A percentile compares a stretch with the other conserved stretches of the same genome.
These are phyloP conservation scores for Protaetia brevitarsis DNA, from an alignment of 1,140 invertebrate genomes.

Conservation along the genomic window DNA sequence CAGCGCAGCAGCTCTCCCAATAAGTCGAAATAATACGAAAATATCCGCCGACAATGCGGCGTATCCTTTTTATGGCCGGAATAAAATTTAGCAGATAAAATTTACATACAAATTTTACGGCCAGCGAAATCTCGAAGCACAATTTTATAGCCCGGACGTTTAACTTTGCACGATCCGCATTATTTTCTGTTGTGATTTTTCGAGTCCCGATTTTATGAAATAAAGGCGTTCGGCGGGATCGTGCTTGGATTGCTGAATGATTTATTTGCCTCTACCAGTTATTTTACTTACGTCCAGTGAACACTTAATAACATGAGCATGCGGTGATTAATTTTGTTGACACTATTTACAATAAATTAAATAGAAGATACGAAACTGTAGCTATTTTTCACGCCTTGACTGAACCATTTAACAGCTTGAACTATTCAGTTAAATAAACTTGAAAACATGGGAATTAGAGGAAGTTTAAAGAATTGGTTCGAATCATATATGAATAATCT, in stretches of 20 bases:
- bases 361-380: no score
- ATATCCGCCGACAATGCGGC: slow-evolving; percentile 26
- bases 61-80: slow-evolving; percentile 28
- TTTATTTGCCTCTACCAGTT: background rate
- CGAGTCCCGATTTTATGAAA: background rate
- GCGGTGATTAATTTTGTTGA: no score
- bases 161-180: slow-evolving; percentile 30
- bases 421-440: no score
- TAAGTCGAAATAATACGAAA: slow-evolving; percentile 31
- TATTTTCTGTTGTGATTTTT: slow-evolving; percentile 35
- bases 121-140: slow-evolving; percentile 32
- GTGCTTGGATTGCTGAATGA: slow-evolving; percentile 25
- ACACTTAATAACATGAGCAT: no score
- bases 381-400: no score
- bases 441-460: no score
- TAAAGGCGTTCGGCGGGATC: slow-evolving; percentile 21
- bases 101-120: slow-evolving; percentile 38
- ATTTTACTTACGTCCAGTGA: no score
- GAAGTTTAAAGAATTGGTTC: no score
- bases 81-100: slow-evolving; percentile 35
- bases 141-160: slow-evolving; percentile 31
- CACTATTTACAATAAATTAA: no score
- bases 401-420: no score
- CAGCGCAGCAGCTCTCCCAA: slow-evolving; percentile 18
- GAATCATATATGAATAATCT: no score